phyloP scores from a whole-genome alignment of 2,797 vertebrate genomes.

The Merluccius polli region DNA sequence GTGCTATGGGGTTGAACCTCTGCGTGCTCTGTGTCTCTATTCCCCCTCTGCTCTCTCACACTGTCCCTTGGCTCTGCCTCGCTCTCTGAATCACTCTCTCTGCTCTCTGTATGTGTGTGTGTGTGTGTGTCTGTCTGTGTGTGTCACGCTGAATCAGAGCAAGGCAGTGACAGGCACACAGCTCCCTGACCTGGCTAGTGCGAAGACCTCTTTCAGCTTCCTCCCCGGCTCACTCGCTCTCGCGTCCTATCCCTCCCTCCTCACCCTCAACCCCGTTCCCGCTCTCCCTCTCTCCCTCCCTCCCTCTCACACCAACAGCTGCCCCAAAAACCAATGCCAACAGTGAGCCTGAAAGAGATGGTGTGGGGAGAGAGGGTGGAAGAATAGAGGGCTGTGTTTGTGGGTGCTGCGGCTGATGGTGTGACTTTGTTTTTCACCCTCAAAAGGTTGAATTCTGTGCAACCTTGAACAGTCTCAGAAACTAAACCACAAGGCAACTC shows the following conservation, averaged over 20 bases:
- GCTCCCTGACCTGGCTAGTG: conserved; percentile 55
- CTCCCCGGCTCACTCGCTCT: conserved; percentile 36
- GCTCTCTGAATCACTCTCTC: not conserved
- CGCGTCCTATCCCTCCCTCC: conserved; percentile 10
- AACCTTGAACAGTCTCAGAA: not conserved
- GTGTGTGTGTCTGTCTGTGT: conserved; percentile 10
- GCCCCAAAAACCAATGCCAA: conserved; percentile 41
- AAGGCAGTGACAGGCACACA: conserved; percentile 74
- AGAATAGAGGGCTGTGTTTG: not conserved
- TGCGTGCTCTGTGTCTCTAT: conserved; percentile 18
- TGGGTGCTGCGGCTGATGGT: not conserved
- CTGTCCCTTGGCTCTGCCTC: conserved; percentile 17
- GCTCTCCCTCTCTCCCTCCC: not conserved
- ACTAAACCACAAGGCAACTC: not conserved
- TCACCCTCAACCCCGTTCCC: not conserved
- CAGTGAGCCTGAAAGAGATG: conserved; percentile 38
- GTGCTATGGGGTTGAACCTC: conserved; percentile 35
- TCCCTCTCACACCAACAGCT: conserved; percentile 48
- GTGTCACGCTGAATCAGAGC: conserved; percentile 68
- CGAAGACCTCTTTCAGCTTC: conserved; percentile 52
- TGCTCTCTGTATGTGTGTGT: conserved; percentile 15
- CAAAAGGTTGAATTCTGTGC: conserved; percentile 8
- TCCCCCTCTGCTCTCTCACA: conserved; percentile 23
- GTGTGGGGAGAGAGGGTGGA: conserved; percentile 17
- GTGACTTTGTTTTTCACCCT: conserved; percentile 10